phyloP scores from a whole-genome alignment of 2,797 vertebrate species.

The Pipistrellus nathusii region DNA sequence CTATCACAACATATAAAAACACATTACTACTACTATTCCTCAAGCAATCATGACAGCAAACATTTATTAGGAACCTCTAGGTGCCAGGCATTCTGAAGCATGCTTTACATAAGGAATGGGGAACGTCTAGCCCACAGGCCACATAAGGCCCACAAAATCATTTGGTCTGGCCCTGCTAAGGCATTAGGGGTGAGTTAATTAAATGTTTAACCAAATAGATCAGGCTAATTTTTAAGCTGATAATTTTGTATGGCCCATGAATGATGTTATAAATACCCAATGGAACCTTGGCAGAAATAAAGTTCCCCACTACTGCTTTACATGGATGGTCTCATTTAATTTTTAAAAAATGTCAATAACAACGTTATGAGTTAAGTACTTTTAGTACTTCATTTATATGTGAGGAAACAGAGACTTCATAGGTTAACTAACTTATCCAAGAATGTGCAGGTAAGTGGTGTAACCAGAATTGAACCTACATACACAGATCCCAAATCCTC shows the following conservation, averaged over 20 bases:
- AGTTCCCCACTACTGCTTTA: no score
- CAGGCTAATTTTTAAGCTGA: no score
- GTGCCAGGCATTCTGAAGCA: not conserved
- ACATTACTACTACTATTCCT: not conserved
- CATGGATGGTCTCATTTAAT: not conserved
- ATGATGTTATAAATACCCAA: no score
- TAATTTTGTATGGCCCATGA: no score
- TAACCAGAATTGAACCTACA: not conserved
- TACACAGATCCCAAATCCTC: not conserved
- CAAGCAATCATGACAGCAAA: conserved; percentile 8
- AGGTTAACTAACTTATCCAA: not conserved
- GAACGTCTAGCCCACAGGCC: no score
- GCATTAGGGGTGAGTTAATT: no score
- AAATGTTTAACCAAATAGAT: no score
- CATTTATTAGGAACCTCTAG: not conserved
- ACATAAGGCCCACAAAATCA: no score
- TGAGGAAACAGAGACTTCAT: not conserved
- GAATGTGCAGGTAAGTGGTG: not conserved
- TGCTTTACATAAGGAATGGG: not conserved
- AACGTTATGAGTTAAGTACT: not conserved
- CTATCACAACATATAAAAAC: not conserved
- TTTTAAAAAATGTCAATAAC: not conserved
- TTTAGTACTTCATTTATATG: not conserved
- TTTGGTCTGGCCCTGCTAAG: no score
- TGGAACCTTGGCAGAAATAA: no score